Conservation (phyloP, 2,797 vertebrate species). For the Vespertilio murinus region DNA sequence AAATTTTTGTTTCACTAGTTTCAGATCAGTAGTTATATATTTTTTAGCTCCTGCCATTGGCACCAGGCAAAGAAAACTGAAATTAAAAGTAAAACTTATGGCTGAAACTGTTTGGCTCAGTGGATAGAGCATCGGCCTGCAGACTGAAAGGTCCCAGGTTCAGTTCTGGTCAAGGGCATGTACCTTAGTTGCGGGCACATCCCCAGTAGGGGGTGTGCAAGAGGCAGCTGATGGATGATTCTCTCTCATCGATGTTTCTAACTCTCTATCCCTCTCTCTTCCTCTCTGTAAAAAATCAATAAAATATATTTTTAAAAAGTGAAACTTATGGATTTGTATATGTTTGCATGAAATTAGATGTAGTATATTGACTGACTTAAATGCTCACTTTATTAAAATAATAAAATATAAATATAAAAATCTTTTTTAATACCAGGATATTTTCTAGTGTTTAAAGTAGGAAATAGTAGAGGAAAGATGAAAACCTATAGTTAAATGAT, state of each 20-base stretch:
- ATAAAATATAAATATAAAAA: background rate
- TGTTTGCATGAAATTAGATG: background rate
- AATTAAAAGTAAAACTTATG: background rate
- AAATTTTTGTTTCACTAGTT: background rate
- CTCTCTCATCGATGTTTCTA: too few species aligned
- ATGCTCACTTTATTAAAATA: background rate
- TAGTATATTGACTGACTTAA: background rate
- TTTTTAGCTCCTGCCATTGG: background rate
- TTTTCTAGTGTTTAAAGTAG: background rate
- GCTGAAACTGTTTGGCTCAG: too few species aligned
- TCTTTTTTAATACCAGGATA: background rate
- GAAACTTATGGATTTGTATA: background rate
- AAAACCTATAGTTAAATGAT: background rate
- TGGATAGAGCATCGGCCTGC: too few species aligned
- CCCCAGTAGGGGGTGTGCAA: too few species aligned
- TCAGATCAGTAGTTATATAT: background rate
- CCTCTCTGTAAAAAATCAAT: too few species aligned
- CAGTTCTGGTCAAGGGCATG: too few species aligned
- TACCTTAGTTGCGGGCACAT: too few species aligned
- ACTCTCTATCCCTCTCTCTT: too few species aligned
- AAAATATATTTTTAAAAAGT: too few species aligned
- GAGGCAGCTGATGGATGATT: too few species aligned
- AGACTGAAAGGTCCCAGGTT: too few species aligned
- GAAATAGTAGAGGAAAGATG: background rate
- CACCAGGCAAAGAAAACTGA: background rate